phyloP scores from a whole-genome alignment of 92 coral and sea anemone species.

The Blastomussa wellsi region DNA sequence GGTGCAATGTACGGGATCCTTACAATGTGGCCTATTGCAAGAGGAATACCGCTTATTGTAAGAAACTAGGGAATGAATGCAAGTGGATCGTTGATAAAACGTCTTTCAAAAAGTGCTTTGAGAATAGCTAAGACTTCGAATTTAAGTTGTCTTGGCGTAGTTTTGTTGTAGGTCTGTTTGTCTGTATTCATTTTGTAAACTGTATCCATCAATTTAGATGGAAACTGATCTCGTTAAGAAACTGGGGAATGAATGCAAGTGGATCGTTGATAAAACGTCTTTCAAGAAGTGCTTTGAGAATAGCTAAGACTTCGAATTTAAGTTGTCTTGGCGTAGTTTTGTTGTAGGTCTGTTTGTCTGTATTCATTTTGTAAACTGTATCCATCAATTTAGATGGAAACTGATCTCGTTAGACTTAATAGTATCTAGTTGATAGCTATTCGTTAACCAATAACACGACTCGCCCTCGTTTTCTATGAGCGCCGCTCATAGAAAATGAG shows the following conservation, averaged over 20 bases:
- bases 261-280: constrained; percentile 8
- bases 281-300: constrained; percentile 18
- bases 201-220: no score
- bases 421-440: no score
- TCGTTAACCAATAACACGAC: no score
- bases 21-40: background rate
- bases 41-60: constrained; percentile 1
- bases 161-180: no score
- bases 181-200: background rate
- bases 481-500: no score
- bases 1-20: background rate
- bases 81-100: constrained; percentile 14
- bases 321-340: background rate
- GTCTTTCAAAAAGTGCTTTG: constrained; percentile 18
- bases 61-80: constrained; percentile 19
- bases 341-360: no score
- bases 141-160: background rate
- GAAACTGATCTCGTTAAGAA: no score
- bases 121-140: background rate
- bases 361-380: background rate
- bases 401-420: no score
- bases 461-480: no score
- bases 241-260: constrained; percentile 11
- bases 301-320: background rate
- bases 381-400: no score